Evolutionary conservation across 2,888 invertebrate genomes (phyloP), one percentile per base, ranked within the genome.

Genomic region (Omphaloscelis lunosa): DNA sequence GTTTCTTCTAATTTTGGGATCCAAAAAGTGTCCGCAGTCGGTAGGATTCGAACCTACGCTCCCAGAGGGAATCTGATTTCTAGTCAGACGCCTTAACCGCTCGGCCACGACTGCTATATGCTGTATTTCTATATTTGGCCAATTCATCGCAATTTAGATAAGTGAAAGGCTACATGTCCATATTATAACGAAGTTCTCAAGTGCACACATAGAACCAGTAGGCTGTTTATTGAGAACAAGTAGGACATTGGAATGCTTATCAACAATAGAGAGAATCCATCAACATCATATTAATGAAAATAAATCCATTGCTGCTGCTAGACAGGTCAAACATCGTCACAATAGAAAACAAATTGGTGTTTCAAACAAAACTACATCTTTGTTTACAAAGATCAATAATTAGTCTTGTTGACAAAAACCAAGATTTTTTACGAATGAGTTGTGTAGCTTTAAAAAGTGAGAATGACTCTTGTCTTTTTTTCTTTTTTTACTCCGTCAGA

Each of bases 1-100:
- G 0, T n/a, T 15, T 17, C 4, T 23, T 23, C 7, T 34, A 29
- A 2, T 20, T 59, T 62, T 8, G 1, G 11, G 9, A 15, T 23
- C 9, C 59, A 86, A 91, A 95, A 93, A 90, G 79, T 34, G 0
- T 91, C 89, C 98, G 98, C 98, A 98, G 98, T 97, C 98, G 98
- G 98, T 98, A 98, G 98, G 98, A 98, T 98, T 98, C 98, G 98
- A 98, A 98, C 98, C 98, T 98, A 98, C 98, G 98, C 98, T 98
- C 98, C 98, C 98, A 98, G 98, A 98, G 98, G 98, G 98, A 98
- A 98, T 98, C 98, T 98, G 98, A 98, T 98, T 98, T 98, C 98
- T 97, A 98, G 98, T 98, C 98, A 98, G 98, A 98, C 98, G 98
- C 98, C 98, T 98, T 98, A 98, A 98, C 98, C 98, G 98, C 98